A percentile compares a stretch with the other conserved stretches of the same genome.
phyloP scores from a whole-genome alignment of 2,888 invertebrate species.

The Idaea dimidiata region DNA sequence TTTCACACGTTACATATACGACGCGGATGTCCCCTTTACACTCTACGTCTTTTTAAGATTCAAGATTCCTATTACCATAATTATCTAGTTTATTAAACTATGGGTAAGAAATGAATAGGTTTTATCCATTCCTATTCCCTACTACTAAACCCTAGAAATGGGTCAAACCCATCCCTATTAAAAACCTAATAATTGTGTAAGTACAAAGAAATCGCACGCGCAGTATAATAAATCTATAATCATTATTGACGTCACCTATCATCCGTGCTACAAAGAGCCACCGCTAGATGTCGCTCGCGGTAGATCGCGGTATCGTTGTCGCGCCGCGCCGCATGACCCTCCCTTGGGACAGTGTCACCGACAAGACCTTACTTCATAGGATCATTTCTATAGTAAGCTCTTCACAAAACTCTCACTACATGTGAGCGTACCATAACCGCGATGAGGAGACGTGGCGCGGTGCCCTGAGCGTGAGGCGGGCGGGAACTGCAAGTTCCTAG shows the following conservation, averaged over 20 bases:
- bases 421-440: slow-evolving; percentile 29
- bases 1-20: too few species aligned
- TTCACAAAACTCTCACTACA: slow-evolving; percentile 28
- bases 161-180: too few species aligned
- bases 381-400: slow-evolving; percentile 38
- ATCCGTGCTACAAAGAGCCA: background rate
- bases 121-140: too few species aligned
- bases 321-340: background rate
- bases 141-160: too few species aligned
- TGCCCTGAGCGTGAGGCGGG: slow-evolving; percentile 35
- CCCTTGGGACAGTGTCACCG: background rate
- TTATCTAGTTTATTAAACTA: too few species aligned
- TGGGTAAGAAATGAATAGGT: too few species aligned
- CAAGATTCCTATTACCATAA: too few species aligned
- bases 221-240: too few species aligned
- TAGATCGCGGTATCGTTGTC: slow-evolving; percentile 1
- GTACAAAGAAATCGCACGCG: background rate
- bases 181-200: too few species aligned
- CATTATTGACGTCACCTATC: too few species aligned
- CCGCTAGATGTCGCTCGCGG: background rate
- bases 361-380: slow-evolving; percentile 37
- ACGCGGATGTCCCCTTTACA: too few species aligned
- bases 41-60: too few species aligned
- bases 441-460: slow-evolving; percentile 39
- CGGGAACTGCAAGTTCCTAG: slow-evolving; percentile 19